Percentiles rank a stretch among this genome's conserved stretches.
These are phyloP conservation scores for Lepidocyrtinus sp. DNA, from an alignment of 2,888 invertebrate species.

Conservation along the genomic window DNA sequence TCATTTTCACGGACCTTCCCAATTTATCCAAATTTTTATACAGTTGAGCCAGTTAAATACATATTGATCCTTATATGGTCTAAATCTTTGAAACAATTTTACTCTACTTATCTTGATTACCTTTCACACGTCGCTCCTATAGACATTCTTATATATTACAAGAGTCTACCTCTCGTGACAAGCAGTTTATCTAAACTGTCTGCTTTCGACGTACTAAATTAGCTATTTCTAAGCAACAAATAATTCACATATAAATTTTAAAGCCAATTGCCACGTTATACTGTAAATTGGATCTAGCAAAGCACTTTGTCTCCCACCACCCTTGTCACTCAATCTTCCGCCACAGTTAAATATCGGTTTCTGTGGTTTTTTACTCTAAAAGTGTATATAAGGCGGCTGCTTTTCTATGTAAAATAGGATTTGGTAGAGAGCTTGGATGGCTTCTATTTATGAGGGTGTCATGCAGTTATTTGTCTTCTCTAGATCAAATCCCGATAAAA, in stretches of 20 bases:
- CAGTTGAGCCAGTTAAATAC: too few species aligned
- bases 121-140: background rate
- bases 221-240: background rate
- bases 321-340: background rate
- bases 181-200: constrained; percentile 43
- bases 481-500: background rate
- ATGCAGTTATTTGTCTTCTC: background rate
- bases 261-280: background rate
- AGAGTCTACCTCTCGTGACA: constrained; percentile 40
- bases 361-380: background rate
- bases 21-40: too few species aligned
- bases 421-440: background rate
- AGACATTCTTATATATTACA: constrained; percentile 33
- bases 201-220: background rate
- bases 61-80: too few species aligned
- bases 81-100: background rate
- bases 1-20: too few species aligned
- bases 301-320: background rate
- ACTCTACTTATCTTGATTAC: background rate
- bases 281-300: background rate
- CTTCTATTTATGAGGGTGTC: background rate
- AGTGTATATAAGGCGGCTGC: background rate
- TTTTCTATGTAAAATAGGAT: background rate
- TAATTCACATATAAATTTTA: too few species aligned
- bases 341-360: background rate